Evolutionary conservation across 2,113 vertebrate species (phyloP).

Genomic region (Falco punctatus): DNA sequence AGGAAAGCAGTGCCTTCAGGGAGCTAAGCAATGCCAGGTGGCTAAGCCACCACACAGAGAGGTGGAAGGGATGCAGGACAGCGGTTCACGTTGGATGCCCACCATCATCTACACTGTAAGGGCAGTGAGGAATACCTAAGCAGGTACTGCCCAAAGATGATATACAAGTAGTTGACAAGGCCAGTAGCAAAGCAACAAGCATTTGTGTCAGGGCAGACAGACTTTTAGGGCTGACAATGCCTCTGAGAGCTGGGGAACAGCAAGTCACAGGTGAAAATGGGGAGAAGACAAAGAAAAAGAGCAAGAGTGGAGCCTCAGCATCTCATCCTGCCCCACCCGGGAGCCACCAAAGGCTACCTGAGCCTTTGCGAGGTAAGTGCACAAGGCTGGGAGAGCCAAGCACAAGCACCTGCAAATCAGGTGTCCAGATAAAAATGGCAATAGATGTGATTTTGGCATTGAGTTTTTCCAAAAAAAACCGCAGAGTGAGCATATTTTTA

Average conservation of each 20-base stretch:
- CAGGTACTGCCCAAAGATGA: neutral
- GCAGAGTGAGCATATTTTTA: neutral
- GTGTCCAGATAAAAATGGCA: neutral
- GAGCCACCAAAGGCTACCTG: neutral
- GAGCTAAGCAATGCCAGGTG: neutral
- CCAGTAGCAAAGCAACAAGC: neutral
- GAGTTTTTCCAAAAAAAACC: neutral
- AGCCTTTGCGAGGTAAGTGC: neutral
- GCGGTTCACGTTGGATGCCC: accelerated
- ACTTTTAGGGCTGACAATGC: neutral
- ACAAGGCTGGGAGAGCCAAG: neutral
- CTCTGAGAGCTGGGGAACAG: neutral
- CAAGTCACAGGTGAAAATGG: neutral
- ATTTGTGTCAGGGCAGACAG: neutral
- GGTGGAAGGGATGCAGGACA: neutral
- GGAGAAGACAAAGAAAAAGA: neutral
- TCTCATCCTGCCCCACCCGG: neutral
- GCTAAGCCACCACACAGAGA: neutral
- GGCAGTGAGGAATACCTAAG: too few relatives aligned
- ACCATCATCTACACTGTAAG: neutral
- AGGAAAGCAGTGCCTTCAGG: neutral
- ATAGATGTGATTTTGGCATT: neutral
- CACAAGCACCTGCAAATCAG: neutral
- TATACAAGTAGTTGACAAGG: neutral
- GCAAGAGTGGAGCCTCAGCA: neutral